Evolutionary conservation across 2,888 invertebrate species (phyloP).

Genomic region (Stenotaenia linearis): DNA sequence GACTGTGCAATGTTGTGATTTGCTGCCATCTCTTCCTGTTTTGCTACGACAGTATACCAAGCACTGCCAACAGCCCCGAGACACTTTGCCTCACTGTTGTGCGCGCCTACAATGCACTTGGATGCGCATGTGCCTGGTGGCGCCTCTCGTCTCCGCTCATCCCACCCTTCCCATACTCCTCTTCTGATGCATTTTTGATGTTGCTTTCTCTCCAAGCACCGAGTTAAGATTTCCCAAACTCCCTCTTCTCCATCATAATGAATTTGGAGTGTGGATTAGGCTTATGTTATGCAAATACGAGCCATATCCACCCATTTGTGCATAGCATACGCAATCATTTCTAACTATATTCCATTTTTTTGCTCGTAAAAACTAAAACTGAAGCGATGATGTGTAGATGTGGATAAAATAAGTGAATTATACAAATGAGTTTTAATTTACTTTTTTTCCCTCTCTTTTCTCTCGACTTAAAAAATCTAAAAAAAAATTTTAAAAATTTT

Average conservation of each 20-base stretch:
- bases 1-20: background rate
- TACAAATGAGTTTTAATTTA: background rate
- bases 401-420: no score
- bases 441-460: no score
- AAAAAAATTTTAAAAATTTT: background rate
- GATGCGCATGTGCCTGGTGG: background rate
- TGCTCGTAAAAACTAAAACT: background rate
- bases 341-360: background rate
- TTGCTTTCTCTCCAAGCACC: background rate
- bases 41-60: background rate
- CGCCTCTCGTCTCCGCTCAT: background rate
- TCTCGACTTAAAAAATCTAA: no score
- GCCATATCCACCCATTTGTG: background rate
- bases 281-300: background rate
- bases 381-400: background rate
- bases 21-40: background rate
- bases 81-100: background rate
- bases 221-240: constrained; percentile 12
- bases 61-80: background rate
- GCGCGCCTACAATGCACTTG: background rate
- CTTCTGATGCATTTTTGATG: constrained; percentile 21
- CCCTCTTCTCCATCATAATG: constrained; percentile 10
- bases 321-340: background rate
- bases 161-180: background rate
- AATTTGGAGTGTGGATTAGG: constrained; percentile 23